Evolutionary conservation across 1,140 invertebrate genomes (phyloP).

Genomic region (Paracyclopina nana): DNA sequence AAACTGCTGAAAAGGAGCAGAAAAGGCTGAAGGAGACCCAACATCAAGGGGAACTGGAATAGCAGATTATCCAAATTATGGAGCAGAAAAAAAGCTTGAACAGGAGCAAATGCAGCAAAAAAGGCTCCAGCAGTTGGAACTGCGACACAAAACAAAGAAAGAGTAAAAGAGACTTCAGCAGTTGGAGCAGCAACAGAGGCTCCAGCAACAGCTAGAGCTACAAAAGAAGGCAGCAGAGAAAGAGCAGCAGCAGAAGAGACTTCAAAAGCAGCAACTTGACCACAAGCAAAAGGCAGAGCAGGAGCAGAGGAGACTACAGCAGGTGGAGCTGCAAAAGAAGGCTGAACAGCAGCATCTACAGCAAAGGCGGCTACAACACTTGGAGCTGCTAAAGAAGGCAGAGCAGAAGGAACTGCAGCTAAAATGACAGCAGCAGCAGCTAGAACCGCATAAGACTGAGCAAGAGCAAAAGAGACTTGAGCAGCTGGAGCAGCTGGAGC

Average conservation of each 20-base stretch:
- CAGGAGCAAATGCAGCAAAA: not conserved
- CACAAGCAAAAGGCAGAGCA: no score
- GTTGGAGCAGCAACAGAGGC: not conserved
- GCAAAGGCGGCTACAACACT: not conserved
- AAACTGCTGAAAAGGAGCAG: not conserved
- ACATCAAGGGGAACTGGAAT: no score
- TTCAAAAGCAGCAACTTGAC: conserved; percentile 5
- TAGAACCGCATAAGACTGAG: not conserved
- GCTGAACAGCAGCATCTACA: not conserved
- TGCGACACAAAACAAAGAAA: not conserved
- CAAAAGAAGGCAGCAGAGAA: not conserved
- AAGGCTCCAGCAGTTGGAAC: not conserved
- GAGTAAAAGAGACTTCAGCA: not conserved
- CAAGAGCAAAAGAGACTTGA: not conserved
- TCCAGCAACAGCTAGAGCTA: no score
- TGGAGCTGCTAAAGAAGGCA: not conserved
- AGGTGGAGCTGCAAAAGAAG: not conserved
- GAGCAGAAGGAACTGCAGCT: not conserved
- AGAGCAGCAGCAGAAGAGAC: not conserved
- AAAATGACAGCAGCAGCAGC: not conserved
- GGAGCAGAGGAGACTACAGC: not conserved
- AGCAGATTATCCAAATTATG: not conserved
- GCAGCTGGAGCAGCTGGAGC: not conserved
- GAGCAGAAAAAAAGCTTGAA: not conserved
- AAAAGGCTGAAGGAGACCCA: not conserved